Conservation (phyloP, 2,113 vertebrate genomes). For the Cephalopterus ornatus region DNA sequence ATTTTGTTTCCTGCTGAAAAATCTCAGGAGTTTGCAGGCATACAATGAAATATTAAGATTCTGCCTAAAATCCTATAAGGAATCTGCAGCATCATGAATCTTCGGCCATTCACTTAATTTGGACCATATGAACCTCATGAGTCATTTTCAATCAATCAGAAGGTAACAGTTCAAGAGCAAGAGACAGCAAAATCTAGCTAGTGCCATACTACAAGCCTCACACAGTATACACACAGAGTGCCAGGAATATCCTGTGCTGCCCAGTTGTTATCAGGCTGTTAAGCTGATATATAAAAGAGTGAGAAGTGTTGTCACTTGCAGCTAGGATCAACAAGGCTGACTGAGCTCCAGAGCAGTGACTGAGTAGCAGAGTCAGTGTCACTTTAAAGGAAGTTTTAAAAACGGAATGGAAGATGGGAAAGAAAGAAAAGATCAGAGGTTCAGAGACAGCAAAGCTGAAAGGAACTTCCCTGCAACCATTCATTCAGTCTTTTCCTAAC, state of each 20-base stretch:
- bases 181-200: background rate
- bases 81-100: background rate
- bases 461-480: background rate
- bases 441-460: background rate
- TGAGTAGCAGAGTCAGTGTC: background rate
- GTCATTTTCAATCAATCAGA: background rate
- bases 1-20: background rate
- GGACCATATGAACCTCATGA: background rate
- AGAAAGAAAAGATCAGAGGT: background rate
- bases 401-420: background rate
- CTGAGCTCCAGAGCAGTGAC: background rate
- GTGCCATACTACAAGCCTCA: background rate
- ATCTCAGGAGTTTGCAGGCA: background rate
- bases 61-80: background rate
- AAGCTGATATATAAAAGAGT: conserved; percentile 50
- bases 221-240: background rate
- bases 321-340: conserved; percentile 30
- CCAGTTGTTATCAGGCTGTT: conserved; percentile 50
- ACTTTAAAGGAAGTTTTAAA: background rate
- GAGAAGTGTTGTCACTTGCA: conserved; percentile 58
- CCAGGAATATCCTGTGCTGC: conserved; percentile 19
- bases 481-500: background rate
- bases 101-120: background rate
- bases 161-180: background rate
- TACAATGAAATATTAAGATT: background rate